Conservation (phyloP, 2,797 vertebrate species). For the Chelon auratus region DNA sequence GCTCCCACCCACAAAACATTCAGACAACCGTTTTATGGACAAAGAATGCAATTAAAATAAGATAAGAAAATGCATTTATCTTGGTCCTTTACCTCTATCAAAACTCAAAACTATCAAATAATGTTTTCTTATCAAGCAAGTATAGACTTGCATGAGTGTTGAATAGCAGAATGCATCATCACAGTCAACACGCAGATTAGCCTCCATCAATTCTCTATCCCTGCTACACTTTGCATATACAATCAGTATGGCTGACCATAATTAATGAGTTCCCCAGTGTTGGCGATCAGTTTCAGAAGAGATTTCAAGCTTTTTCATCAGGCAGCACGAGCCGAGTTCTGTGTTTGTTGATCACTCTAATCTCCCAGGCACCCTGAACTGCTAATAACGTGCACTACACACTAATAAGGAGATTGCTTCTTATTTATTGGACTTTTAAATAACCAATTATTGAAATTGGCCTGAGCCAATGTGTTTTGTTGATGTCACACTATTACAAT, state of each 20-base stretch:
- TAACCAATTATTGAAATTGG: constrained; percentile 2
- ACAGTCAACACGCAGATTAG: background rate
- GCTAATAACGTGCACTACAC: constrained; percentile 1
- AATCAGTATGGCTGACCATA: constrained; percentile 33
- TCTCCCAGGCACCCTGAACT: constrained; percentile 31
- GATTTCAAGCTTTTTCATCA: constrained; percentile 24
- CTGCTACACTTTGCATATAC: constrained; percentile 33
- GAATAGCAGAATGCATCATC: background rate
- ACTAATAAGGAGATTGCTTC: background rate
- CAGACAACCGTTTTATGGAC: background rate
- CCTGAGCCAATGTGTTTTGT: background rate
- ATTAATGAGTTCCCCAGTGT: constrained; percentile 38
- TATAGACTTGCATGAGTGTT: no score
- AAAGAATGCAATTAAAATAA: background rate
- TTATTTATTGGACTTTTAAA: background rate
- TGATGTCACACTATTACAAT: constrained; percentile 4
- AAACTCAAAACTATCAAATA: no score
- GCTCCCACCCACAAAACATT: no score
- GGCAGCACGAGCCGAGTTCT: constrained; percentile 7
- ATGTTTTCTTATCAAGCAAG: no score
- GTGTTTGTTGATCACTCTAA: constrained; percentile 21
- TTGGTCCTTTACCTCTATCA: no score
- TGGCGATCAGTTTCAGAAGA: constrained; percentile 45
- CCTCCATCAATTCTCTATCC: constrained; percentile 18
- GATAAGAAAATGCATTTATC: no score